Evolutionary conservation across 2,888 invertebrate genomes (phyloP), one percentile per base, ranked within the genome.

Genomic region (Aphodius sticticus): DNA sequence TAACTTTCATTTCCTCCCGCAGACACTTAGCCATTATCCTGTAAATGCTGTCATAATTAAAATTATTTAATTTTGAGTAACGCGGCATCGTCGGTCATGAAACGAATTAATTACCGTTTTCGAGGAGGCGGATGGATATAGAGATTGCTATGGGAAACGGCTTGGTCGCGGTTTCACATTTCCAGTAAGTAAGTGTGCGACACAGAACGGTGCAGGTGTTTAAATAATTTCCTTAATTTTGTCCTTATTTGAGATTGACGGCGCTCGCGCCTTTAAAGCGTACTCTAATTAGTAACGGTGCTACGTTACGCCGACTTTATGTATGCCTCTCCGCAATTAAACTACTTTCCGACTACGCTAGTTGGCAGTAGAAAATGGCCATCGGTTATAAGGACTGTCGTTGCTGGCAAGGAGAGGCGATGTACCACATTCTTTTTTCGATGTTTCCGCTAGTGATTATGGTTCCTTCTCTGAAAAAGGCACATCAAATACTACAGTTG

Each of bases 191-290:
- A 69, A 69, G 69, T 69, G 69, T 69, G 69, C 79, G 35, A 71
- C 76, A 76, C 71, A 37, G 76, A 74, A 53, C 69, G 78, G 75
- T 76, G 78, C 77, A 78, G 78, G 77, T 78, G 80, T 80, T 80
- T 79, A 80, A 80, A 80, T 77, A 78, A 80, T 80, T 78, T 80
- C 76, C 78, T 80, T 78, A 78, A 78, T 80, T 80, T 80, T 80
- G 78, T 80, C 80, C 80, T 80, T 80, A 80, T 80, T 80, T 80
- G 80, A 78, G 78, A 80, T 75, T 79, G 74, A 75, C 77, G n/a
- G 74, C 37, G 36, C 37, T 77, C 70, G 77, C 69, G 76, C 70
- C 69, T 38, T 75, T 78, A 78, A 75, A 80, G 80, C 36, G 53
- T 77, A 78, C 80, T 36, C 80, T 78, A 80, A 80, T 80, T 80